These are phyloP conservation scores for Fistularia tabacaria DNA, from an alignment of 2,797 vertebrate genomes.

Conservation along the genomic window DNA sequence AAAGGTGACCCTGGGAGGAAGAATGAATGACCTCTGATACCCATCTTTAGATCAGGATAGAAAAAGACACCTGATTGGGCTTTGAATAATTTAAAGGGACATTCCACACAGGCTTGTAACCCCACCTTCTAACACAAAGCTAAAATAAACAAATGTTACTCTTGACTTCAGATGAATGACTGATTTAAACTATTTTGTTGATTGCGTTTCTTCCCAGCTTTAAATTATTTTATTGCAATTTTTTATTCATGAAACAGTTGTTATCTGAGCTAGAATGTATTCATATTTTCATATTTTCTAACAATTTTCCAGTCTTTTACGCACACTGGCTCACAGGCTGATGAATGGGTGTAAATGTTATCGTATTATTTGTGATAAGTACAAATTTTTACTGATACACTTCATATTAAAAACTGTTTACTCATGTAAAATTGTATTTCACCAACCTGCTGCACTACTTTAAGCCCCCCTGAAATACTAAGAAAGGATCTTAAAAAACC, in stretches of 20 bases:
- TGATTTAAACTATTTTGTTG: constrained; percentile 43
- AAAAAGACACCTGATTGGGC: constrained; percentile 76
- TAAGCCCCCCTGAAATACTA: too few species aligned
- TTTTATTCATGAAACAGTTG: constrained; percentile 42
- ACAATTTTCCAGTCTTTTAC: constrained; percentile 5
- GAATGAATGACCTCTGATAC: constrained; percentile 90
- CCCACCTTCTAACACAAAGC: constrained; percentile 50
- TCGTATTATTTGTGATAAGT: too few species aligned
- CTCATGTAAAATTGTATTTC: too few species aligned
- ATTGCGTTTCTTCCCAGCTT: constrained; percentile 27
- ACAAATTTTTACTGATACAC: too few species aligned
- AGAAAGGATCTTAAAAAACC: too few species aligned
- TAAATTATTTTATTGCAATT: constrained; percentile 52
- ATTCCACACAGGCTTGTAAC: constrained; percentile 68
- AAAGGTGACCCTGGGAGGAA: constrained; percentile 85
- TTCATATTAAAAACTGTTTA: too few species aligned
- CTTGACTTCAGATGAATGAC: constrained; percentile 67
- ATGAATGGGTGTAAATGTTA: neutral
- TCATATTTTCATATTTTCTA: constrained; percentile 32
- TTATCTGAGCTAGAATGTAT: constrained; percentile 29
- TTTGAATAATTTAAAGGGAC: constrained; percentile 82
- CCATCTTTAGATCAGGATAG: constrained; percentile 83
- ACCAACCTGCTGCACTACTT: too few species aligned
- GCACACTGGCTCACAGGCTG: constrained; percentile 23
- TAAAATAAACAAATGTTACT: constrained; percentile 72